phyloP scores from a whole-genome alignment of 1,140 invertebrate genomes.

The Hylyphantes graminicola region DNA sequence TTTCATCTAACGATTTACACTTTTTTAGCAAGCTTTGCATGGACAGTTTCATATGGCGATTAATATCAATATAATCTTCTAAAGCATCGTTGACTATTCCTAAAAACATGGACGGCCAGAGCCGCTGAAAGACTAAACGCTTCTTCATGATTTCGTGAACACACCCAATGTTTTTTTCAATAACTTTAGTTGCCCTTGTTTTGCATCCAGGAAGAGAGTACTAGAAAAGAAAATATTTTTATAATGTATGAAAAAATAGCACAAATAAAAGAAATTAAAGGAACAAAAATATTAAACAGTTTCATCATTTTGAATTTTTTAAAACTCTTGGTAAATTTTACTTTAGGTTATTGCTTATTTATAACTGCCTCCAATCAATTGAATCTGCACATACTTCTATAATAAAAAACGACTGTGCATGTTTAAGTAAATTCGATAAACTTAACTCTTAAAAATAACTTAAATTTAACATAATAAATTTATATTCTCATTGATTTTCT shows the following conservation, averaged over 20 bases:
- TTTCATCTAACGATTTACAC: conserved; percentile 58
- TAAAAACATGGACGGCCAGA: conserved; percentile 59
- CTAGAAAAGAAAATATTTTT: conserved; percentile 35
- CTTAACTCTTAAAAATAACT: too few relatives aligned
- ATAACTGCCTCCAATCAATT: too few relatives aligned
- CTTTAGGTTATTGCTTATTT: too few relatives aligned
- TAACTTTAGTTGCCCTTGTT: conserved; percentile 40
- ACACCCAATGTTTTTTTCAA: conserved; percentile 38
- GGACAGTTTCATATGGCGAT: conserved; percentile 60
- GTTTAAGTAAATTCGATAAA: too few relatives aligned
- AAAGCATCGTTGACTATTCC: conserved; percentile 56
- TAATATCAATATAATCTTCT: conserved; percentile 56
- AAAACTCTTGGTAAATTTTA: too few relatives aligned
- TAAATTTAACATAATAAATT: too few relatives aligned
- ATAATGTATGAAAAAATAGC: neutral
- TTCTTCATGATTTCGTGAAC: conserved; percentile 49
- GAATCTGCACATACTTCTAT: too few relatives aligned
- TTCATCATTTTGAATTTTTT: too few relatives aligned
- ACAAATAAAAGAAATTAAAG: neutral
- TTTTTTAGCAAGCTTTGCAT: conserved; percentile 59
- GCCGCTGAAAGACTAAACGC: conserved; percentile 59
- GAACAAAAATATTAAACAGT: neutral
- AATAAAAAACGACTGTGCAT: too few relatives aligned
- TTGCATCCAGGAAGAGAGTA: conserved; percentile 56
- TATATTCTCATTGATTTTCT: too few relatives aligned